Base-by-base conservation (phyloP, 2,888 invertebrate species). In the Heliothis peltigera region DNA sequence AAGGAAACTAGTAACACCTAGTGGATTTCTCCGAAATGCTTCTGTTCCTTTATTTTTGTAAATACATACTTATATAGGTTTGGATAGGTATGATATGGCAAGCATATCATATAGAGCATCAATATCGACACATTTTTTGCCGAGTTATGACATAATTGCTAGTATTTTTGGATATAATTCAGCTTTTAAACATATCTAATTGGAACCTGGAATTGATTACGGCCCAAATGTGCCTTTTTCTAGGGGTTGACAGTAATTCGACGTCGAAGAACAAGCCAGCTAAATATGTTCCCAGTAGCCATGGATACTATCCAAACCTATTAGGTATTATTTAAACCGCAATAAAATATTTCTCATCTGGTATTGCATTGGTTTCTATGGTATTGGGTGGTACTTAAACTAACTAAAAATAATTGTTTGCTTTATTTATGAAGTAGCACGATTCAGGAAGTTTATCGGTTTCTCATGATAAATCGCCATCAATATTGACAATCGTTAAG, bases 1-100 rank as follows among this genome's bases (percentile, higher is more conserved):
- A 69, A 66, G 73, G 19, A 51, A 59, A 71, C 52, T 54, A 49
- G 56, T 19, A 32, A 12, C 35, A 47, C 53, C 69, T 64, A 64
- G 25, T 25, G 25, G 55, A 64, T 43, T 44, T 22, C 15, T 32
- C 8, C 4, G 28, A 35, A 39, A 39, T 39, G 39, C n/a, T 39
- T 7, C 32, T 7, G 15, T n/a, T 39, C 15, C 5, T 39, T 15
- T 39, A 18, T 35, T 21, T 19, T 15, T 39, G 19, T 52, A 19
- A 35, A 15, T n/a, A n/a, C 7, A 4, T n/a, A n/a, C 7, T 3
- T 0, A n/a, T 10, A 17, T 46, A 32, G 19, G 39, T 42, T 47
- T 19, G 47, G 17, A 18, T 17, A 2, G 15, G 17, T 18, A 1
- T 44, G 8, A n/a, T n/a, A n/a, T n/a, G n/a, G n/a, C n/a, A n/a